Evolutionary conservation across 2,797 vertebrate species (phyloP).

Genomic region (Ceryle rudis): DNA sequence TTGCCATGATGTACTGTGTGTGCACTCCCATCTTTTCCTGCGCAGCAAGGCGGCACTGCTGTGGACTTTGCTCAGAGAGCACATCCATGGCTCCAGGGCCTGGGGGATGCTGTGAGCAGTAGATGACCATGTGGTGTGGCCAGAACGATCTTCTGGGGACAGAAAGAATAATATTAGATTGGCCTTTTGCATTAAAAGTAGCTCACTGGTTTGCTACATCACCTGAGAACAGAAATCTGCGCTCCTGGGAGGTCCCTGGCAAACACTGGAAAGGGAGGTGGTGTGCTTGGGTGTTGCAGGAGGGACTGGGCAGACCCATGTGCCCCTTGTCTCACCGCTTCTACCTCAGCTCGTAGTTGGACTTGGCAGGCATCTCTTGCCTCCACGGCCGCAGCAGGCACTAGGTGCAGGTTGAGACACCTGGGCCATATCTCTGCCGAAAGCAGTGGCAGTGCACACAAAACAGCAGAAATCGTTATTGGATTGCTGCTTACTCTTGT

Average conservation of each 20-base stretch:
- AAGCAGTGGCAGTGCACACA: not conserved
- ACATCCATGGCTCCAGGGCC: fast-evolving
- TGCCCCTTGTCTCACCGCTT: not conserved
- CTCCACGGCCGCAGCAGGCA: not conserved
- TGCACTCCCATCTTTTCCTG: not conserved
- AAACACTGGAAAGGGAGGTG: not conserved
- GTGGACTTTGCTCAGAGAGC: not conserved
- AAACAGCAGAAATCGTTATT: not conserved
- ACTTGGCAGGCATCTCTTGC: not conserved
- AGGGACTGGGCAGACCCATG: fast-evolving
- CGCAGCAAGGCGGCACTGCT: not conserved
- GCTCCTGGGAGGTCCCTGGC: fast-evolving
- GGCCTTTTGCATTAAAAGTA: not conserved
- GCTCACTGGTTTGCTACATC: fast-evolving
- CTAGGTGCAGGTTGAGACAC: not conserved
- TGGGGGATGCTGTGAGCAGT: not conserved
- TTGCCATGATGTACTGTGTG: not conserved
- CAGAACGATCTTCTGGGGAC: not conserved
- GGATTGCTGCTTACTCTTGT: not conserved
- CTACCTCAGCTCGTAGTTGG: not conserved
- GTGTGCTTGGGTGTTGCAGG: not conserved
- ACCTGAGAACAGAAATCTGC: not conserved
- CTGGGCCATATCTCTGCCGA: not conserved
- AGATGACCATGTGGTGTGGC: not conserved
- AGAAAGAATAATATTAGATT: not conserved